Conservation (phyloP, 2,888 invertebrate genomes). For the Agrotis puta region DNA sequence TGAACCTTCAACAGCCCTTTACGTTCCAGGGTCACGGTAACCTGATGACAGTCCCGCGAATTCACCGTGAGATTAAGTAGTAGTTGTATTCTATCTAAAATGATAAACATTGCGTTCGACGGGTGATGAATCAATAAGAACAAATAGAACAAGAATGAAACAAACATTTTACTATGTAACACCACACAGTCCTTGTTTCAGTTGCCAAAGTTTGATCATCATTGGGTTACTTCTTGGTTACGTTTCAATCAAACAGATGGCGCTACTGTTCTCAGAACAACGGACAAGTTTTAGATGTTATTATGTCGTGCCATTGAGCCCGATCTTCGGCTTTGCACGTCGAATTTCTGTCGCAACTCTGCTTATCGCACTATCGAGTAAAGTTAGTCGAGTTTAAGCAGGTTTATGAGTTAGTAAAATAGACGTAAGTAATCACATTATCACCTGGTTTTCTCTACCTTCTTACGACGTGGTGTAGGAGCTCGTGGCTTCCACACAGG, state of each 20-base stretch:
- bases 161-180: neutral
- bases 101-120: neutral
- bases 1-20: too few relatives aligned
- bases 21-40: too few relatives aligned
- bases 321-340: conserved; percentile 34
- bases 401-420: neutral
- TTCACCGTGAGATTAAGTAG: neutral
- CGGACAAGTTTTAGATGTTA: conserved; percentile 44
- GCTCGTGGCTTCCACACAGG: too few relatives aligned
- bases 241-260: conserved; percentile 28
- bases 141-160: neutral
- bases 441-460: neutral
- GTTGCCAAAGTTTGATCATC: conserved; percentile 2
- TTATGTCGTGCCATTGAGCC: conserved; percentile 43
- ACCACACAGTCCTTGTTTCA: neutral
- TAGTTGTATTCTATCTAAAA: neutral
- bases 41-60: too few relatives aligned
- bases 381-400: conserved; percentile 5
- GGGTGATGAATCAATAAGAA: too few relatives aligned
- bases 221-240: neutral
- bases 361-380: conserved; percentile 8
- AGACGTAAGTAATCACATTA: neutral
- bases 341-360: conserved; percentile 36
- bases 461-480: too few relatives aligned
- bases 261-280: conserved; percentile 15